Evolutionary conservation across 2,888 invertebrate genomes (phyloP).

Genomic region (Gortyna flavago): DNA sequence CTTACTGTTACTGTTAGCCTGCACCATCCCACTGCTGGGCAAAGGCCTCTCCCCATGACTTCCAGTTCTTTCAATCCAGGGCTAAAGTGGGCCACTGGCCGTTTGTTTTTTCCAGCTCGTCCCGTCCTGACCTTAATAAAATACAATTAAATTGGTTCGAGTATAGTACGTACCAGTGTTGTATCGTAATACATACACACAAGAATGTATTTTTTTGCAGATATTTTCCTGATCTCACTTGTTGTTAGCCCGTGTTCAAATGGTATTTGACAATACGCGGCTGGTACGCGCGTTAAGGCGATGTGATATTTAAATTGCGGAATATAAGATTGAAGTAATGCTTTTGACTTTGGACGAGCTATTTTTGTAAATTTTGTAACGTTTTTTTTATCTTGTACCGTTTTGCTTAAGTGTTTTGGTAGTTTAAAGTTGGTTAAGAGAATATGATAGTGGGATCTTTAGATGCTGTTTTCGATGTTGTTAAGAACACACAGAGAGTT

Average conservation of each 20-base stretch:
- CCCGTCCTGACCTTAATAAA: too few relatives aligned
- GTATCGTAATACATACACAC: too few relatives aligned
- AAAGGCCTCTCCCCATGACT: too few relatives aligned
- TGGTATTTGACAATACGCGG: conserved; percentile 43
- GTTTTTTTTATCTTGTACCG: conserved; percentile 13
- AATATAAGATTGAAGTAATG: conserved; percentile 81
- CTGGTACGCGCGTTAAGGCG: conserved; percentile 77
- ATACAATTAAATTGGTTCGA: too few relatives aligned
- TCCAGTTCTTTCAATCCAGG: too few relatives aligned
- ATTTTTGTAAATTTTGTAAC: conserved; percentile 38
- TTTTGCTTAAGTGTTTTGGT: conserved; percentile 17
- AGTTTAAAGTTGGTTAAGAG: neutral
- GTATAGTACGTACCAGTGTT: too few relatives aligned
- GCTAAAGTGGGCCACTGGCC: too few relatives aligned
- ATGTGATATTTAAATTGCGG: conserved; percentile 84
- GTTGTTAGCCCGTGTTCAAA: neutral
- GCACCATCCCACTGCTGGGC: too few relatives aligned
- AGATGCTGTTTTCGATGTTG: neutral
- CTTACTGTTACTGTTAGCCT: too few relatives aligned
- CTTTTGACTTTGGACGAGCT: conserved; percentile 51
- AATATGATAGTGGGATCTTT: neutral
- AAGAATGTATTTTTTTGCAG: neutral
- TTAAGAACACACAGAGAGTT: neutral
- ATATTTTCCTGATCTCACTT: neutral
- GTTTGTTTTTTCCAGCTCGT: too few relatives aligned